Evolutionary conservation across 2,888 invertebrate species (phyloP).

Genomic region (Thera britannica): DNA sequence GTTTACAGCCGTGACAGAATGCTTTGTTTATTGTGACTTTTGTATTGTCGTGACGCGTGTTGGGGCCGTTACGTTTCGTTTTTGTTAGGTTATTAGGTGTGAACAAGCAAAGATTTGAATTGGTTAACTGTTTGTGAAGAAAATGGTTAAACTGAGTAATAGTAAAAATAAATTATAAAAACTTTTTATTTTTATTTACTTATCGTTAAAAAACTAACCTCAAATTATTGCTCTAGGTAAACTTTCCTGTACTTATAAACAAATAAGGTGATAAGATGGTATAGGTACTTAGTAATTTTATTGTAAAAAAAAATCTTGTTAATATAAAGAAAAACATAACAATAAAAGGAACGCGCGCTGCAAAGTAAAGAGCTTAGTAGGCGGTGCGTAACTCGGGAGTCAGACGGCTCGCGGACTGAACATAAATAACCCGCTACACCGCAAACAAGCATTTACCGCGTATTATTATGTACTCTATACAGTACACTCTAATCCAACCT

Average conservation of each 20-base stretch:
- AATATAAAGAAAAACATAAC: conserved; percentile 1
- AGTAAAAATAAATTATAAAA: no score
- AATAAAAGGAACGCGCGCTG: conserved; percentile 16
- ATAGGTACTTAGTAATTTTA: not conserved
- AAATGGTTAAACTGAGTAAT: no score
- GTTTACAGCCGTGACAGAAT: conserved; percentile 71
- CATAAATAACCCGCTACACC: conserved; percentile 75
- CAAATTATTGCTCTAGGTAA: no score
- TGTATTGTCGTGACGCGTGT: conserved; percentile 66
- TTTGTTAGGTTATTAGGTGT: conserved; percentile 38
- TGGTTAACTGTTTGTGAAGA: conserved; percentile 6
- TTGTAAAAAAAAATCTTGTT: not conserved
- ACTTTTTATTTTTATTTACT: not conserved
- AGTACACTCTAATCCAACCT: conserved; percentile 81
- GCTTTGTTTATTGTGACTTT: conserved; percentile 59
- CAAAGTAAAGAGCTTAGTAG: conserved; percentile 53
- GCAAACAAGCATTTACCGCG: conserved; percentile 79
- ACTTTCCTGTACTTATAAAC: no score
- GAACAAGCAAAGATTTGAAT: conserved; percentile 22
- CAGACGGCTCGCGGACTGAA: conserved; percentile 55
- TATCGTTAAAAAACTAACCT: no score
- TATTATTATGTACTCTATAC: conserved; percentile 70
- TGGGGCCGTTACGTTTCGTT: conserved; percentile 60
- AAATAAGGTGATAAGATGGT: no score
- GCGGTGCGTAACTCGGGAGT: conserved; percentile 76